These are phyloP conservation scores for Tupiocoris notatus DNA, from an alignment of 2,888 invertebrate genomes.

Conservation along the genomic window DNA sequence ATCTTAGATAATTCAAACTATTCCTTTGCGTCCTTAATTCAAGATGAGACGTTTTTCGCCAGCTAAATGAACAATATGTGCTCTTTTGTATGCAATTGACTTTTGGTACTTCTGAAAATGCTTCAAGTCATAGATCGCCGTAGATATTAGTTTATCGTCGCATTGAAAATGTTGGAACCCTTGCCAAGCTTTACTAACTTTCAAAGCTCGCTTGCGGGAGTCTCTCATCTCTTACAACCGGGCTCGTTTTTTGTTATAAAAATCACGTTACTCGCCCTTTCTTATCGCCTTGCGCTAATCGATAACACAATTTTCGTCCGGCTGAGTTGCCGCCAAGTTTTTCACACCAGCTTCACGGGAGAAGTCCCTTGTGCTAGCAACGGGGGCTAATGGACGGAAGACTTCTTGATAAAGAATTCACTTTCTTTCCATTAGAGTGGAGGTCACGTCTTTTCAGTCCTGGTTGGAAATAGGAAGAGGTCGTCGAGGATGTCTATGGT, in stretches of 20 bases:
- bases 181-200: too few relatives aligned
- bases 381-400: slow-evolving; percentile 35
- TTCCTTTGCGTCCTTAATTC: too few relatives aligned
- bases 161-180: too few relatives aligned
- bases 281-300: slow-evolving; percentile 3
- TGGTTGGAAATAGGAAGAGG: neutral
- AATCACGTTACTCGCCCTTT: slow-evolving; percentile 24
- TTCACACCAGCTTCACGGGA: neutral
- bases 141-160: too few relatives aligned
- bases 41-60: too few relatives aligned
- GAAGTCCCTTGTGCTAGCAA: neutral
- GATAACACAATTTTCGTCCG: slow-evolving; percentile 29
- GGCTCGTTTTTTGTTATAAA: slow-evolving; percentile 19
- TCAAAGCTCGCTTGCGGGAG: too few relatives aligned
- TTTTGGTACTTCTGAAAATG: too few relatives aligned
- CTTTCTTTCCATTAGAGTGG: slow-evolving; percentile 30
- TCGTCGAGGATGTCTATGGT: neutral
- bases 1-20: too few relatives aligned
- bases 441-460: slow-evolving; percentile 15
- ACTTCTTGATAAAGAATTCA: slow-evolving; percentile 41
- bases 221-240: neutral
- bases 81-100: too few relatives aligned
- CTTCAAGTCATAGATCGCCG: too few relatives aligned
- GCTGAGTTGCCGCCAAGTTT: slow-evolving; percentile 7
- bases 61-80: too few relatives aligned